Conservation (phyloP, 2,113 vertebrate species). For the Melanotaenia duboulayi region DNA sequence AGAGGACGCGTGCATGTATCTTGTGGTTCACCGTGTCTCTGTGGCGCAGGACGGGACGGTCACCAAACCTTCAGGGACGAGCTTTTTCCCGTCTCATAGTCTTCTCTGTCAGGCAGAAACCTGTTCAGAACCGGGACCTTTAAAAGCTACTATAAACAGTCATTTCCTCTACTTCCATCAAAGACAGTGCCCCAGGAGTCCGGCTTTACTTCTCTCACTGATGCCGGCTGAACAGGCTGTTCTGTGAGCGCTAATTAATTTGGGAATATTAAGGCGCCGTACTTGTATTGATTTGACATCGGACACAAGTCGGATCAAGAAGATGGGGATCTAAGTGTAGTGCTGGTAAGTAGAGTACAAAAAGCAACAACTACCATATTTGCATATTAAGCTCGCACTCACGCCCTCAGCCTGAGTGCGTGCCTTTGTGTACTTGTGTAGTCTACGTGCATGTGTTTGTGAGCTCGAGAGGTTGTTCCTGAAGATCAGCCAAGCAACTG, state of each 20-base stretch:
- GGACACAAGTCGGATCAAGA: conserved; percentile 48
- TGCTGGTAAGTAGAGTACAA: conserved; percentile 59
- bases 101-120: not conserved
- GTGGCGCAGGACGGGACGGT: conserved; percentile 57
- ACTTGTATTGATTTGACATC: conserved; percentile 48
- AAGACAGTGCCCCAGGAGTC: conserved; percentile 35
- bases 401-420: conserved; percentile 40
- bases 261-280: conserved; percentile 43
- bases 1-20: conserved; percentile 53
- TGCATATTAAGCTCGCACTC: conserved; percentile 47
- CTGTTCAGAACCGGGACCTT: conserved; percentile 24
- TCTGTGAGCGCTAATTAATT: conserved; percentile 13
- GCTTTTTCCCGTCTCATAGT: conserved; percentile 16
- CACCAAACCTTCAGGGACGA: conserved; percentile 63
- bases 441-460: not conserved
- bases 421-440: not conserved
- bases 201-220: conserved; percentile 35
- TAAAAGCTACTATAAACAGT: not conserved
- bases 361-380: conserved; percentile 22
- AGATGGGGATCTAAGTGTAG: conserved; percentile 74
- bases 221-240: conserved; percentile 33
- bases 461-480: too few species aligned
- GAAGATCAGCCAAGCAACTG: not conserved
- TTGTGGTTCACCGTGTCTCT: conserved; percentile 43
- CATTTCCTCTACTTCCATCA: conserved; percentile 5